These are phyloP conservation scores for Heterodera filipjevi DNA, from an alignment of 2,888 invertebrate genomes.

Conservation along the genomic window DNA sequence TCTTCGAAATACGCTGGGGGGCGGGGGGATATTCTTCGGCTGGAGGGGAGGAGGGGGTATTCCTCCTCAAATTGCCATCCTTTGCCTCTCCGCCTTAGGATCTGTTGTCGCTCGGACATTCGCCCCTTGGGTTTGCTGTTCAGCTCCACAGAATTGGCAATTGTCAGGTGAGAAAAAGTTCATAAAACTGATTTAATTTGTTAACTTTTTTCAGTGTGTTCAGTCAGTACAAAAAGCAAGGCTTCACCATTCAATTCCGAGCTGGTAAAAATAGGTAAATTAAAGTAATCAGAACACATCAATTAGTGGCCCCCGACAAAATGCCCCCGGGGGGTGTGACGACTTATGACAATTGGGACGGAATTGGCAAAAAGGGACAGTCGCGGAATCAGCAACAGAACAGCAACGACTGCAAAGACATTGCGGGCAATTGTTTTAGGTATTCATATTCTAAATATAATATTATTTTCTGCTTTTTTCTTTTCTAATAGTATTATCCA, in stretches of 20 bases:
- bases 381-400: not conserved
- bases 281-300: not conserved
- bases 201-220: conserved; percentile 25
- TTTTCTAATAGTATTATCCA: conserved; percentile 20
- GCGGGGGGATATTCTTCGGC: no score
- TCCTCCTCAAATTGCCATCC: no score
- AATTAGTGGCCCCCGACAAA: conserved; percentile 24
- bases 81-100: conserved; percentile 11
- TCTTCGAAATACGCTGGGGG: no score
- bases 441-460: not conserved
- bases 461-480: not conserved
- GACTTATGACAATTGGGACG: conserved; percentile 18
- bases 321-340: conserved; percentile 25
- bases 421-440: conserved; percentile 32
- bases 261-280: conserved; percentile 16
- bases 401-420: conserved; percentile 16
- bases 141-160: conserved; percentile 37
- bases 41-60: no score
- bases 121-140: conserved; percentile 29
- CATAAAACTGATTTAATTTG: not conserved
- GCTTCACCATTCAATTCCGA: conserved; percentile 26
- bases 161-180: conserved; percentile 22
- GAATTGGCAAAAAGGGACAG: not conserved
- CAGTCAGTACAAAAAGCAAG: conserved; percentile 38
- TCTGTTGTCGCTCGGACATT: conserved; percentile 40